These are phyloP conservation scores for Tanaodytes sp. DNA, from an alignment of 2,888 invertebrate species.

Conservation along the genomic window DNA sequence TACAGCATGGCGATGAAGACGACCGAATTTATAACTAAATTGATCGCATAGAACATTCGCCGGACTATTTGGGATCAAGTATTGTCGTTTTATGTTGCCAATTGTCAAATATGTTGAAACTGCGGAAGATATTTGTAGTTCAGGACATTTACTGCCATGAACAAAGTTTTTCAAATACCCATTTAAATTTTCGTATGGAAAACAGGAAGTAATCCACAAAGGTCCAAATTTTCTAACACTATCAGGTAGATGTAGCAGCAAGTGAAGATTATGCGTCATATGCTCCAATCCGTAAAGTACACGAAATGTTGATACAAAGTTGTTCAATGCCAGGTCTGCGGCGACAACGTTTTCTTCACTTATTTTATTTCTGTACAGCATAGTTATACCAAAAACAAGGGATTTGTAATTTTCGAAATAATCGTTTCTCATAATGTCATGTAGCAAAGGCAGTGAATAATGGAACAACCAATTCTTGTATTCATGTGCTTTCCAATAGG, in stretches of 20 bases:
- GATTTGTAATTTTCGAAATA: conserved; percentile 2
- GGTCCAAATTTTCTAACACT: conserved; percentile 38
- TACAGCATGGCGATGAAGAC: conserved; percentile 22
- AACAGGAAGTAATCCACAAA: conserved; percentile 40
- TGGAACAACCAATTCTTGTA: conserved; percentile 10
- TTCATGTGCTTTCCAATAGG: conserved; percentile 15
- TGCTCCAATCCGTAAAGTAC: neutral
- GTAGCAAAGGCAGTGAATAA: conserved; percentile 10
- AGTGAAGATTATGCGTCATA: conserved; percentile 38
- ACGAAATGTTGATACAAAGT: conserved; percentile 9
- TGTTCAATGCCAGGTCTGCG: neutral
- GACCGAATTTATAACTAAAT: conserved; percentile 19
- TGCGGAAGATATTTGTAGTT: conserved; percentile 42
- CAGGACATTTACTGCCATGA: conserved; percentile 44
- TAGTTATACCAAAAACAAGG: neutral
- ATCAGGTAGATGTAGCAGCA: conserved; percentile 29
- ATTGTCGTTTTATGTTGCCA: neutral
- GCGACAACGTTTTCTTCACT: neutral
- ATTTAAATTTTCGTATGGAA: conserved; percentile 48
- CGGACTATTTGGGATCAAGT: neutral
- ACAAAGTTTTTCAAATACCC: conserved; percentile 28
- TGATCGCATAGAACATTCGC: neutral
- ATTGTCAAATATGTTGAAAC: conserved; percentile 3
- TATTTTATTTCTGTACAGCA: neutral
- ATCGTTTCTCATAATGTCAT: neutral